phyloP scores from a whole-genome alignment of 2,113 vertebrate species.

The Lagopus leucura region DNA sequence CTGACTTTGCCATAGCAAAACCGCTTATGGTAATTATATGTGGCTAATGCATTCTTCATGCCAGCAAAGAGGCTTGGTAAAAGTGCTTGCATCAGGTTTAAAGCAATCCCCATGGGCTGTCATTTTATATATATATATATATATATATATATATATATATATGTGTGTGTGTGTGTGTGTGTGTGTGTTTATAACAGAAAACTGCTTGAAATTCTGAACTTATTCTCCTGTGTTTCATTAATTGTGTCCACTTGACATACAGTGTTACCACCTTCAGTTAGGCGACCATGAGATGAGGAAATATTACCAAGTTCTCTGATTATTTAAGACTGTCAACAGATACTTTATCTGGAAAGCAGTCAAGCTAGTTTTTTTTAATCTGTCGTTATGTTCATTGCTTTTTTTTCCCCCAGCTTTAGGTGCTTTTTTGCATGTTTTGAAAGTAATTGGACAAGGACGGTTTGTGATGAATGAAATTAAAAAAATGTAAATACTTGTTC shows the following conservation, averaged over 20 bases:
- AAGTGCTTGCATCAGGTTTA: background rate
- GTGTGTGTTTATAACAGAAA: background rate
- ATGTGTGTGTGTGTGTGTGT: background rate
- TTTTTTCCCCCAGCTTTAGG: background rate
- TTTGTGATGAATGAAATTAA: background rate
- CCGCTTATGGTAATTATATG: background rate
- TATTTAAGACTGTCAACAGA: background rate
- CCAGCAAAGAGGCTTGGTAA: background rate
- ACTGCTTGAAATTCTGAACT: background rate
- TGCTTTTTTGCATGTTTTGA: background rate
- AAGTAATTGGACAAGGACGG: background rate
- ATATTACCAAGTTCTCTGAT: background rate
- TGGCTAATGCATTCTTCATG: conserved; percentile 45
- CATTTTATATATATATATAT: background rate
- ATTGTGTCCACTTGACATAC: background rate
- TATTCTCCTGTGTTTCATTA: background rate
- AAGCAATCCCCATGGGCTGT: background rate
- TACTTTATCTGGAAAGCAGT: background rate
- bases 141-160: background rate
- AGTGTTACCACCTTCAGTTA: background rate
- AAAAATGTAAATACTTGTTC: background rate
- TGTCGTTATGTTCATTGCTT: background rate
- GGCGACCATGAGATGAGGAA: background rate
- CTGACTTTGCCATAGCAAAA: conserved; percentile 25
- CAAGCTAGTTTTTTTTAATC: background rate